A percentile compares a stretch with the other conserved stretches of the same genome.
Conservation (phyloP, 1,140 invertebrate species). For the Drosophila kurseongensis region DNA sequence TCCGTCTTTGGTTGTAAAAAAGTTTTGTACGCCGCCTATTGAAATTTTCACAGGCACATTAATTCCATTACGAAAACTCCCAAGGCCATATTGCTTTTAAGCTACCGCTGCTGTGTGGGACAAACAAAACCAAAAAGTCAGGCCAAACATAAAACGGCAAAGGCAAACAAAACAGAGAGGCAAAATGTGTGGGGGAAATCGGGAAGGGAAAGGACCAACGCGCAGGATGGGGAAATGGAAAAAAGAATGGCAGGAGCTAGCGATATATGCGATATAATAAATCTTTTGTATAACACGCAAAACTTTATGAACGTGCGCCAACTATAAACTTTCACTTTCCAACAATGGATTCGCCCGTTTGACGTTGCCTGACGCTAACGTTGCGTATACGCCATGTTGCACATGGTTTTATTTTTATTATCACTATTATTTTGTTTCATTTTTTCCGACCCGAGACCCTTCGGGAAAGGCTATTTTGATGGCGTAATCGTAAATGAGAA, state of each 20-base stretch:
- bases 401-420: constrained; percentile 65
- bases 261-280: constrained; percentile 79
- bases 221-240: constrained; percentile 47
- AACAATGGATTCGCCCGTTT: constrained; percentile 43
- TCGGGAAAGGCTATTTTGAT: constrained; percentile 2
- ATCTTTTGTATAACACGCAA: constrained; percentile 79
- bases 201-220: constrained; percentile 10
- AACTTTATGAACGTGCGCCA: constrained; percentile 78
- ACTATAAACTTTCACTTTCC: constrained; percentile 78
- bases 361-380: constrained; percentile 34
- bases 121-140: constrained; percentile 61
- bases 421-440: constrained; percentile 61
- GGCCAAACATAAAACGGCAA: constrained; percentile 56
- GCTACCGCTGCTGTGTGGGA: constrained; percentile 37
- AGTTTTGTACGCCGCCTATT: constrained; percentile 53
- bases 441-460: constrained; percentile 5
- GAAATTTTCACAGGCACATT: constrained; percentile 71
- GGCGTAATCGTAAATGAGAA: constrained; percentile 13
- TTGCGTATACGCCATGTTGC: constrained; percentile 68
- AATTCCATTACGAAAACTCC: constrained; percentile 70
- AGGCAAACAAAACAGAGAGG: constrained; percentile 59
- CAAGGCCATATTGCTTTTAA: constrained; percentile 65
- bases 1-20: constrained; percentile 42
- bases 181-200: constrained; percentile 7
- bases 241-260: constrained; percentile 57